A percentile compares a stretch with the other conserved stretches of the same genome.
Conservation (phyloP, 2,888 invertebrate genomes). For the Rutpela maculata region DNA sequence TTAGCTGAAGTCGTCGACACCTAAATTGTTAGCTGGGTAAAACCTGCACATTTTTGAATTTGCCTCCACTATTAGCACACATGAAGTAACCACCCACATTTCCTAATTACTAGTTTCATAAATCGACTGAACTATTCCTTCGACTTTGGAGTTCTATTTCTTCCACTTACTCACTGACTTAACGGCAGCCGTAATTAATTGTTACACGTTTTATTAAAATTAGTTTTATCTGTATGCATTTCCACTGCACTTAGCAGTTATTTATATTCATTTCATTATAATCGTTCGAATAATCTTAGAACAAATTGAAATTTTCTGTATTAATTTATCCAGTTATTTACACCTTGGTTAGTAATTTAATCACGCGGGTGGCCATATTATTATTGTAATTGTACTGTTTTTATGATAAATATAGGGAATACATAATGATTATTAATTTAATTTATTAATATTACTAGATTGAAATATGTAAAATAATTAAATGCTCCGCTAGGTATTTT, state of each 20-base stretch:
- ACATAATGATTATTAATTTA: background rate
- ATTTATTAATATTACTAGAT: background rate
- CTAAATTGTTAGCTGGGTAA: no score
- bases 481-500: background rate
- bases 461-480: background rate
- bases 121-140: no score
- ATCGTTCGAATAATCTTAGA: background rate
- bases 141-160: no score
- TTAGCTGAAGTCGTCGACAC: no score
- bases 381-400: background rate
- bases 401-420: background rate
- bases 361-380: background rate
- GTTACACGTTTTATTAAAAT: background rate
- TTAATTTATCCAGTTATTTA: background rate
- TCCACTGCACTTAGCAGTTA: background rate
- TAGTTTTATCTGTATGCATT: background rate
- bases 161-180: background rate
- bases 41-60: no score
- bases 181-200: background rate
- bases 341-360: background rate
- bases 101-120: no score
- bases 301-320: slow-evolving; percentile 3
- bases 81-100: no score
- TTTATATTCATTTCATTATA: background rate
- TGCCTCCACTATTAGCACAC: no score